A percentile compares a stretch with the other conserved stretches of the same genome.
These are phyloP conservation scores for Cygnus olor DNA, from an alignment of 2,797 vertebrate genomes.

Conservation along the genomic window DNA sequence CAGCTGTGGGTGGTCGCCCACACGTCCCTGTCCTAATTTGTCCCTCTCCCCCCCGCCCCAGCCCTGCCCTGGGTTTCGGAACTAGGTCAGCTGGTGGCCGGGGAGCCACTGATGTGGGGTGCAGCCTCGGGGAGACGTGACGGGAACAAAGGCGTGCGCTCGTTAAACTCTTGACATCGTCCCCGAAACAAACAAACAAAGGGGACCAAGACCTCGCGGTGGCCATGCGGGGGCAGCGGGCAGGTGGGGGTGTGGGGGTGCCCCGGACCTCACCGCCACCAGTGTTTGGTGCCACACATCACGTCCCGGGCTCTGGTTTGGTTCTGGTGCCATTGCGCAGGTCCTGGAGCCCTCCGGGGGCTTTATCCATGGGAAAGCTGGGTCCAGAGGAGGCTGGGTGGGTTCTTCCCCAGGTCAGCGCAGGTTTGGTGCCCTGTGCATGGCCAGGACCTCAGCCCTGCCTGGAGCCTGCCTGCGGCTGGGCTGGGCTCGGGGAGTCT, in stretches of 20 bases:
- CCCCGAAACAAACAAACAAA: constrained; percentile 17
- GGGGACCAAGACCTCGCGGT: not conserved
- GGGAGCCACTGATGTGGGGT: constrained; percentile 85
- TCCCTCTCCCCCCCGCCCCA: not conserved
- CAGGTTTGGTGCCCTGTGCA: too few relatives aligned
- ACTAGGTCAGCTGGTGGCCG: constrained; percentile 75
- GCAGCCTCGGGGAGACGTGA: constrained; percentile 83
- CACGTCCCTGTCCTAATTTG: constrained; percentile 64
- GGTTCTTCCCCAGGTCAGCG: not conserved
- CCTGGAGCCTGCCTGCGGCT: not conserved
- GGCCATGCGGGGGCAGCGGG: not conserved
- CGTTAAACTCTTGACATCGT: constrained; percentile 80
- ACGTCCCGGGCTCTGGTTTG: rapidly evolving
- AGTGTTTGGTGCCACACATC: too few relatives aligned
- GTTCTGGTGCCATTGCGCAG: rapidly evolving
- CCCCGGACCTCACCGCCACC: too few relatives aligned
- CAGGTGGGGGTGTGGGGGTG: too few relatives aligned
- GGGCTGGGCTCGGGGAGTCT: not conserved
- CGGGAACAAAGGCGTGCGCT: constrained; percentile 78
- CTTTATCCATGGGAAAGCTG: rapidly evolving
- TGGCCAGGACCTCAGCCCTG: not conserved
- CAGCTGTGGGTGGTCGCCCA: constrained; percentile 84
- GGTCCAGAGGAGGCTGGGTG: too few relatives aligned
- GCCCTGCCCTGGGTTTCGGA: not conserved
- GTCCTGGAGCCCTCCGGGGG: not conserved